Evolutionary conservation across 2,113 vertebrate genomes (phyloP), one percentile per base, ranked within the genome.

Genomic region (Clarias magur): DNA sequence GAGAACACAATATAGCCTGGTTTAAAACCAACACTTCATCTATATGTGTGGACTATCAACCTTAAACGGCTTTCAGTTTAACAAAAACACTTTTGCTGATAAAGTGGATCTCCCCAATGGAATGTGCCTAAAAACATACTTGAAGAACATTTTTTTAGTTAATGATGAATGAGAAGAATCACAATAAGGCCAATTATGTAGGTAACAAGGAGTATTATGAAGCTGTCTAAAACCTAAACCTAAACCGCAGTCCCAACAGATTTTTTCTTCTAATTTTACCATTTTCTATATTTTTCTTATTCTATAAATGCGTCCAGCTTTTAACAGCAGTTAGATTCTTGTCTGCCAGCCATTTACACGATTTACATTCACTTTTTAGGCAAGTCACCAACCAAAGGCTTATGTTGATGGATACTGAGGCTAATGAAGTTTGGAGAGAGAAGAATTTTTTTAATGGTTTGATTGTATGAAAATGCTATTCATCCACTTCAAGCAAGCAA

Each of bases 81-180:
- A 48, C 75, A 42, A 76, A 9, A 62, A 34, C 70, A 78, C 78
- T 75, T 70, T 70, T 85, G n/a, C 42, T 21, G 16, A 67, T 65
- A 80, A 75, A 63, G 82, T 78, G 82, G 56, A 82, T 85, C 56
- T 87, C 85, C 78, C 68, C 48, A 27, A 27, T 78, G 48, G 85
- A 87, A 23, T 23, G 48, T 63, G 30, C 17, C 48, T 79, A 63
- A 65, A 57, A 68, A 56, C 48, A 68, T 60, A 68, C 34, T 84
- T 78, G 68, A 87, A 87, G 68, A 72, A 53, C 34, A 85, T 89
- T 56, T 67, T 13, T 85, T 21, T 54, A 62, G 80, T n/a, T 89
- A 87, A 89, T 76, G 86, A 87, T 82, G 76, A 80, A 89, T 80
- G 57, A 87, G 82, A 84, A 84, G 82, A 87, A 67, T 17, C 57